Percentiles rank a stretch among this genome's conserved stretches.
Evolutionary conservation across 2,113 vertebrate species (phyloP).

Genomic region (Centropus bengalensis): DNA sequence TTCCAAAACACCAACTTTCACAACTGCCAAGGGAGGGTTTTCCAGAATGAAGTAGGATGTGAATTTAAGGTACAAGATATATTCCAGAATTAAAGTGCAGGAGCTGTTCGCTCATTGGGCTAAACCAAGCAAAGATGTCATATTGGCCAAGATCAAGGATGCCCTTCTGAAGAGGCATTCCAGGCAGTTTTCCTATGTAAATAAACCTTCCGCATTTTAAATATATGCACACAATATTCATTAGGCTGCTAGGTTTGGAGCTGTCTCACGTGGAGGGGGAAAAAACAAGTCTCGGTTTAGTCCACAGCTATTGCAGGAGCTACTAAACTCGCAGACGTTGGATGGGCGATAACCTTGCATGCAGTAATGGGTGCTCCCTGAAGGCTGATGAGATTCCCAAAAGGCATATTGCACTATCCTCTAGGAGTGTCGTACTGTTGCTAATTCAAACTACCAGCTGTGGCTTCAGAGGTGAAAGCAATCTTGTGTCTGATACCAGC

Average conservation of each 20-base stretch:
- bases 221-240: not conserved
- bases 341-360: not conserved
- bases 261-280: not conserved
- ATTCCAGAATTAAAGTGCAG: not conserved
- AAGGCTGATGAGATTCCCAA: rapidly evolving
- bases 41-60: not conserved
- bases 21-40: not conserved
- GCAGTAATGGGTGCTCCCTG: not conserved
- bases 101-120: not conserved
- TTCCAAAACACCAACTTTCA: not conserved
- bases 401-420: not conserved
- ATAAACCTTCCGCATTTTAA: not conserved
- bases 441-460: not conserved
- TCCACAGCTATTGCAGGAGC: not conserved
- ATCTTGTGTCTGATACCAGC: not conserved
- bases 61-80: not conserved
- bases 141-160: not conserved
- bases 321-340: not conserved
- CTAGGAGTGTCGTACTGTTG: not conserved
- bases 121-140: not conserved
- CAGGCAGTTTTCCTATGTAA: not conserved
- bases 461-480: not conserved
- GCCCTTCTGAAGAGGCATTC: not conserved
- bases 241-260: not conserved
- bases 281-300: not conserved